Base-by-base conservation (phyloP, 2,888 invertebrate genomes). In the Pyralis farinalis region DNA sequence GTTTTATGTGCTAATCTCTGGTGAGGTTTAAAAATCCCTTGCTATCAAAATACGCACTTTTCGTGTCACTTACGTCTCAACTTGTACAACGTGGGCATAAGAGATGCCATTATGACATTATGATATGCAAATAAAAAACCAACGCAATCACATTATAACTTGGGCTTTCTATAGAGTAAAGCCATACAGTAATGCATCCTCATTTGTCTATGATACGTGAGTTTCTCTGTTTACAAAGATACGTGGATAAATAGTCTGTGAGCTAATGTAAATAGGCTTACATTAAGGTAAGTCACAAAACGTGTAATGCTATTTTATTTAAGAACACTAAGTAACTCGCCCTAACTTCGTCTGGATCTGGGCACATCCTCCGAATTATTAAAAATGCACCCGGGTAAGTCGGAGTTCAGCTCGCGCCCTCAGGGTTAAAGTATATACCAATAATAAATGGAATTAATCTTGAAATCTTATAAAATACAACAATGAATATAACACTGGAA, bases 51-150 rank as follows among this genome's bases (percentile, higher is more conserved):
- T 16, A 16, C 22, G 22, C 22, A 11, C 21, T 16, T 31, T 3
- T 27, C 34, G 0, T 16, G 1, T 42, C 44, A 7, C 30, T 27
- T 33, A 16, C 16, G 16, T 16, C 16, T 16, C 16, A 16, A 16
- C 16, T 3, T 16, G 16, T 16, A 16, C 16, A 16, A 16, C 7
- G 7, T 21, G 21, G 10, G 21, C 31, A 11, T 3, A 5, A n/a
- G 22, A 10, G 55, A 59, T 55, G 55, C 53, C 53, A 58, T 58
- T 58, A 55, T 53, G 51, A 53, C 50, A 56, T 60, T 57, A 56
- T 49, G 58, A 62, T 65, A 72, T 66, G 64, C 62, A 63, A 66
- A 68, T 66, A 62, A 55, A n/a, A 63, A 59, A 61, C 54, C 16
- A 43, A 42, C 42, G 47, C 55, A 62, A 58, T 54, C 56, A 54